Evolutionary conservation across 2,113 vertebrate species (phyloP).

Genomic region (Channa argus): DNA sequence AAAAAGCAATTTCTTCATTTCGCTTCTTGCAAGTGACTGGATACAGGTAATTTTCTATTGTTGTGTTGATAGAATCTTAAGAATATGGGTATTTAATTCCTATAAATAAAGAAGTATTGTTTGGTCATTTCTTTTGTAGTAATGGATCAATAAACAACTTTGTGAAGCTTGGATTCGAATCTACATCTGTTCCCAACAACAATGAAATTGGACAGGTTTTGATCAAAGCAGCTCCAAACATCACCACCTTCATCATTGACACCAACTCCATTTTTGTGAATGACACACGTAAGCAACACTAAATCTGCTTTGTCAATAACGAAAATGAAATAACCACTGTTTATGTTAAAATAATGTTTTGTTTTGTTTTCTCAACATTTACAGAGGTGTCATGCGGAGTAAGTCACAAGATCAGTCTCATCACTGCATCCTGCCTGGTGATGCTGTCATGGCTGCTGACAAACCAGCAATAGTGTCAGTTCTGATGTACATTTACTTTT

Average conservation of each 20-base stretch:
- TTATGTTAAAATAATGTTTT: background rate
- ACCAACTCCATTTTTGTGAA: conserved; percentile 34
- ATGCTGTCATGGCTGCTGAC: conserved; percentile 46
- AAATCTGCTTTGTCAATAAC: no score
- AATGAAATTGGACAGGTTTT: conserved; percentile 26
- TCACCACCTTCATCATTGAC: conserved; percentile 52
- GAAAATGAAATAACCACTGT: no score
- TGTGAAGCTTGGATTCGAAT: background rate
- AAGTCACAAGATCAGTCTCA: conserved; percentile 43
- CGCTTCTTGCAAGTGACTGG: background rate
- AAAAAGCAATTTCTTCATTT: conserved; percentile 5
- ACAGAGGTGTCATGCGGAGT: conserved; percentile 36
- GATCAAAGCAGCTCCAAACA: conserved; percentile 16
- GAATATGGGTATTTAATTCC: background rate
- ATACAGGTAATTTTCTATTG: conserved; percentile 49
- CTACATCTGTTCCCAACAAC: conserved; percentile 22
- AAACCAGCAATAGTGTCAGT: conserved; percentile 12
- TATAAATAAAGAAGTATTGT: background rate
- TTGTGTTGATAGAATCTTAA: background rate
- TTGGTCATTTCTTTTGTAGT: conserved; percentile 21
- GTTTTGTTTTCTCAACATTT: background rate
- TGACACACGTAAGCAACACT: conserved; percentile 39
- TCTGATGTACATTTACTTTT: background rate
- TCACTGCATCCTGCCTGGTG: conserved; percentile 41
- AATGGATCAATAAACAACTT: conserved; percentile 48